Evolutionary conservation across 2,113 vertebrate genomes (phyloP).

Genomic region (Atherinomorus stipes): DNA sequence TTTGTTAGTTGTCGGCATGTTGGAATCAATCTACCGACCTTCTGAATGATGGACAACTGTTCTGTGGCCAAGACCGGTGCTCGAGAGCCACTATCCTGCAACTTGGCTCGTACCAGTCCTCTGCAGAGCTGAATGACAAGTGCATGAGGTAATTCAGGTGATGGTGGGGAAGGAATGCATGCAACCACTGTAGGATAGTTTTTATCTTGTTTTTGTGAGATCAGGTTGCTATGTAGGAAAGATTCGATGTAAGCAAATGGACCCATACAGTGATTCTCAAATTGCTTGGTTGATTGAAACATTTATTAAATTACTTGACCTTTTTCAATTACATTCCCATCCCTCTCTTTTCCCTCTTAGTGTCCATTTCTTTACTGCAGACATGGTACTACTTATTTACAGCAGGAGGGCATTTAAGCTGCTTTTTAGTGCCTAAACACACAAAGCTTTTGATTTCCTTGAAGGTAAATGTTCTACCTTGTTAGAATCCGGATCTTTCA

Average conservation of each 20-base stretch:
- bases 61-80: no score
- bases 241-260: conserved; percentile 52
- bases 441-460: not conserved
- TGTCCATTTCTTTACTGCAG: not conserved
- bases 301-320: conserved; percentile 35
- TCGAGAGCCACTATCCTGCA: no score
- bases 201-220: no score
- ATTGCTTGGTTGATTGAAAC: conserved; percentile 43
- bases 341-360: not conserved
- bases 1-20: no score
- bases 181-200: no score
- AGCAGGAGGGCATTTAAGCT: not conserved
- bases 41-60: no score
- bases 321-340: conserved; percentile 33
- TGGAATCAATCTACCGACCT: no score
- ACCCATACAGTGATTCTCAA: conserved; percentile 29
- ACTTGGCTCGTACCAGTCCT: no score
- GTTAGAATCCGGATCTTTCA: not conserved
- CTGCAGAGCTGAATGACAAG: no score
- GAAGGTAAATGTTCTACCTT: not conserved
- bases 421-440: not conserved
- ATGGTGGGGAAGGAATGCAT: no score
- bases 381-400: not conserved
- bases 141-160: no score
- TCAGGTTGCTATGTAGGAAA: conserved; percentile 2